Percentiles rank a stretch among this genome's conserved stretches.
phyloP scores from a whole-genome alignment of 2,888 invertebrate species.

The Eupithecia pulchellata region DNA sequence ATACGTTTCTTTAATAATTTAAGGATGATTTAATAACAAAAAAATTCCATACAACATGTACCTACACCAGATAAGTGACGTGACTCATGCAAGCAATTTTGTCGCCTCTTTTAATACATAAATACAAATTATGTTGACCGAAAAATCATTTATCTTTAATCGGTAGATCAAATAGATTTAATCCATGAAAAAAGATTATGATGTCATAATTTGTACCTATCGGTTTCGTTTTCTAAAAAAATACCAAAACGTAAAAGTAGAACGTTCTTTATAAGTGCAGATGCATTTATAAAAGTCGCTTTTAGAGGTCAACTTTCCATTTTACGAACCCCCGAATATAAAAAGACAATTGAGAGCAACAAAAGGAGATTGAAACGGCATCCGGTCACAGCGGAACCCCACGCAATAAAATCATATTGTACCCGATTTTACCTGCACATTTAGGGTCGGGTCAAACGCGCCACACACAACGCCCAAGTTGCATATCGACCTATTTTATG shows the following conservation, averaged over 20 bases:
- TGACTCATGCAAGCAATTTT: too few species aligned
- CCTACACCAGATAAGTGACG: too few species aligned
- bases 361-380: slow-evolving; percentile 58
- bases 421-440: slow-evolving; percentile 52
- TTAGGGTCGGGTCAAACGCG: slow-evolving; percentile 17
- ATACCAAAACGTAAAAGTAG: slow-evolving; percentile 43
- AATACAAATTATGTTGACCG: too few species aligned
- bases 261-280: slow-evolving; percentile 36
- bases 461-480: neutral
- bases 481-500: neutral
- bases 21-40: neutral
- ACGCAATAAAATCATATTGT: slow-evolving; percentile 55
- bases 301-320: slow-evolving; percentile 71
- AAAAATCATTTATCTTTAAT: neutral
- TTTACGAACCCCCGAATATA: slow-evolving; percentile 66
- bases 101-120: too few species aligned
- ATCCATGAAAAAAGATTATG: neutral
- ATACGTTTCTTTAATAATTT: slow-evolving; percentile 34
- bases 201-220: neutral
- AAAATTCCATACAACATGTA: neutral
- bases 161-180: neutral
- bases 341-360: slow-evolving; percentile 66
- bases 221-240: slow-evolving; percentile 44
- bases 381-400: slow-evolving; percentile 55
- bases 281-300: slow-evolving; percentile 42